These are phyloP conservation scores for Drosophila arawakana DNA, from an alignment of 1,140 invertebrate genomes.

Conservation along the genomic window DNA sequence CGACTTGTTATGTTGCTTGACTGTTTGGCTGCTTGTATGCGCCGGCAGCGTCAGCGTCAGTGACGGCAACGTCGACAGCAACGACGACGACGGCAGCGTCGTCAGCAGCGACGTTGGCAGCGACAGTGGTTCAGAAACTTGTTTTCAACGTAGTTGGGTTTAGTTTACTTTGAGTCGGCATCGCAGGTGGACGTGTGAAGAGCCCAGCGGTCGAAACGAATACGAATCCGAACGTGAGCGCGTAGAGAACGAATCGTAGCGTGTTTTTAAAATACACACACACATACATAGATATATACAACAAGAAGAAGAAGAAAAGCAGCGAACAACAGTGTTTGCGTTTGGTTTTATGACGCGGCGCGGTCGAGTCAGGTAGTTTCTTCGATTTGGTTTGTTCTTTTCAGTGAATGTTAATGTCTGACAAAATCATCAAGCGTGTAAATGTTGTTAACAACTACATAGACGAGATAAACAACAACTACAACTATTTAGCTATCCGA, in stretches of 20 bases:
- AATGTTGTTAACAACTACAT: slow-evolving; percentile 67
- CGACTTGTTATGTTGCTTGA: slow-evolving; percentile 62
- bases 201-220: slow-evolving; percentile 27
- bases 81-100: slow-evolving; percentile 14
- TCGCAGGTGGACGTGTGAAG: slow-evolving; percentile 75
- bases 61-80: not conserved
- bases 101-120: slow-evolving; percentile 1
- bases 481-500: slow-evolving; percentile 12
- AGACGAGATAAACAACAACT: slow-evolving; percentile 27
- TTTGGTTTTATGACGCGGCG: slow-evolving; percentile 75
- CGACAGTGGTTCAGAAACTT: slow-evolving; percentile 64
- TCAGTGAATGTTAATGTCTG: slow-evolving; percentile 54
- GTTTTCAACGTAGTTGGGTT: slow-evolving; percentile 79
- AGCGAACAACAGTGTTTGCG: slow-evolving; percentile 54
- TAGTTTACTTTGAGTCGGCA: slow-evolving; percentile 78
- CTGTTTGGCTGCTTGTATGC: slow-evolving; percentile 30
- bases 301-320: slow-evolving; percentile 22
- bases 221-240: slow-evolving; percentile 50
- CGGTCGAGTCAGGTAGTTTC: slow-evolving; percentile 75
- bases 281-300: slow-evolving; percentile 33
- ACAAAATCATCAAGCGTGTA: slow-evolving; percentile 70
- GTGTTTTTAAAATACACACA: slow-evolving; percentile 60
- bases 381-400: slow-evolving; percentile 54
- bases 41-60: slow-evolving; percentile 14
- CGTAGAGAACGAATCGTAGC: slow-evolving; percentile 58